Conservation (phyloP, 2,113 vertebrate genomes). For the Protomyctophum bolini region DNA sequence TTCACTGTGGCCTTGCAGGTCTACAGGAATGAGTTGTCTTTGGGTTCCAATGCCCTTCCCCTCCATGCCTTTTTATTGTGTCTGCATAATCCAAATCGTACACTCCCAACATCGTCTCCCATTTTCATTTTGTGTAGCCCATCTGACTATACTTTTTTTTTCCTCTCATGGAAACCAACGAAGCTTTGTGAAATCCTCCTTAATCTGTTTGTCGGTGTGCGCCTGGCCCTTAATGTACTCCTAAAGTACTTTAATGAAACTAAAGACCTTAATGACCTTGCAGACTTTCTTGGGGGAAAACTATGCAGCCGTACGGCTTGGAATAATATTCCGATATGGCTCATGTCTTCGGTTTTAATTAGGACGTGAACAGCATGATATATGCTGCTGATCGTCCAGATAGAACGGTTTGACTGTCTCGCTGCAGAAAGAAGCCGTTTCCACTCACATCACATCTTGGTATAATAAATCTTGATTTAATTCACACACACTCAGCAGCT, state of each 20-base stretch:
- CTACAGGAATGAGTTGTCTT: neutral
- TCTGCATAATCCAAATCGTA: neutral
- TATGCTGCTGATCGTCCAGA: neutral
- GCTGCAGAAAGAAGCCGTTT: constrained; percentile 15
- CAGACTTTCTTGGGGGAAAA: too few relatives aligned
- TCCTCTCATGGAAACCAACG: neutral
- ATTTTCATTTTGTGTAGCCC: neutral
- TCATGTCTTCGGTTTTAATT: too few relatives aligned
- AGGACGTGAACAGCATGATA: too few relatives aligned
- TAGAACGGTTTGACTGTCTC: neutral
- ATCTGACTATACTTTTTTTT: neutral
- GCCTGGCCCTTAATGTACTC: neutral
- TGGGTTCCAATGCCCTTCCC: neutral
- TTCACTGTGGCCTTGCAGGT: neutral
- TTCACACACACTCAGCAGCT: constrained; percentile 42
- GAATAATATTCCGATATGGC: too few relatives aligned
- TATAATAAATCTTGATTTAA: constrained; percentile 35
- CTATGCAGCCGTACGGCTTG: too few relatives aligned
- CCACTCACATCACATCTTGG: constrained; percentile 39
- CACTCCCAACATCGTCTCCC: neutral
- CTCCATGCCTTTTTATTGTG: neutral
- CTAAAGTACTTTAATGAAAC: too few relatives aligned
- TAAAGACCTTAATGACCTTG: too few relatives aligned
- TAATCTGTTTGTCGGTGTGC: neutral
- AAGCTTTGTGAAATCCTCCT: neutral